These are phyloP conservation scores for Piprites chloris DNA, from an alignment of 2,113 vertebrate species.

Conservation along the genomic window DNA sequence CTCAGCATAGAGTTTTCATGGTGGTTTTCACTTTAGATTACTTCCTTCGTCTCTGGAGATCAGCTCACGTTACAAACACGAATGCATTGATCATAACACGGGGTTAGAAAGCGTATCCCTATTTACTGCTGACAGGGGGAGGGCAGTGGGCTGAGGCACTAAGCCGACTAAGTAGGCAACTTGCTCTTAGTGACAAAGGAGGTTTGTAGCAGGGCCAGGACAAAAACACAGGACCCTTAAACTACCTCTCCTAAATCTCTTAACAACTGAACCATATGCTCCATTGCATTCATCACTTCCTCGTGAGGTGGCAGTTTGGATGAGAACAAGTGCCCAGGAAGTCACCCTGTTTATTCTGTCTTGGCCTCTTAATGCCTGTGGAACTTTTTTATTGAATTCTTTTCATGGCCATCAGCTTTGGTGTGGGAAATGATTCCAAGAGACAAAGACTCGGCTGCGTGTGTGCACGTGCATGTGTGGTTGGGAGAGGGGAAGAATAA, in stretches of 20 bases:
- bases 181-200: background rate
- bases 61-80: background rate
- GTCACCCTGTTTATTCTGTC: background rate
- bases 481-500: constrained; percentile 45
- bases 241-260: background rate
- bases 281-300: constrained; percentile 35
- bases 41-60: background rate
- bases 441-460: constrained; percentile 42
- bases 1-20: constrained; percentile 3
- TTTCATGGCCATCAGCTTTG: constrained; percentile 14
- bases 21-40: constrained; percentile 27
- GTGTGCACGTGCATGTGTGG: constrained; percentile 3
- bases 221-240: background rate
- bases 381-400: constrained; percentile 34
- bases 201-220: background rate
- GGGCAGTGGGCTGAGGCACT: background rate
- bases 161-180: background rate
- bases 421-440: constrained; percentile 34
- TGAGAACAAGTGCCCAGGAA: constrained; percentile 41
- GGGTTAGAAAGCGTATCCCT: background rate
- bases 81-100: background rate
- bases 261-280: background rate
- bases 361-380: background rate
- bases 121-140: background rate
- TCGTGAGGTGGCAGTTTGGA: constrained; percentile 28